Percentiles rank a stretch among this genome's conserved stretches.
phyloP scores from a whole-genome alignment of 2,797 vertebrate species.

The Darevskia mixta region DNA sequence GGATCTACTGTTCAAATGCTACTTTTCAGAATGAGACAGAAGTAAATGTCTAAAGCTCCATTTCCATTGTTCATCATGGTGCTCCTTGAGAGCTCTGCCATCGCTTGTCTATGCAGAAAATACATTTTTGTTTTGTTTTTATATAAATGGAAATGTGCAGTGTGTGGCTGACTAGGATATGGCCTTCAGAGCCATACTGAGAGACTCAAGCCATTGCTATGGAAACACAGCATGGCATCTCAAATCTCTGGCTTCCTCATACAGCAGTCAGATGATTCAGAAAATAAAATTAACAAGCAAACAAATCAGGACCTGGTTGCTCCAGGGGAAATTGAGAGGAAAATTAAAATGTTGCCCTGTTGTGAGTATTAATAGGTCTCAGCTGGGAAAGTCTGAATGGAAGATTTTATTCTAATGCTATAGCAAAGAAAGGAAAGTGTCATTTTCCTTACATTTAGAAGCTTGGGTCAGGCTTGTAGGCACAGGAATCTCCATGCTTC shows the following conservation, averaged over 20 bases:
- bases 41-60: neutral
- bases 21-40: neutral
- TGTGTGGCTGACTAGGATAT: constrained; percentile 53
- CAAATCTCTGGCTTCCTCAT: constrained; percentile 66
- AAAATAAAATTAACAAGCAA: constrained; percentile 58
- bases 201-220: constrained; percentile 73
- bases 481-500: constrained; percentile 10
- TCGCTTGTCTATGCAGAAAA: neutral
- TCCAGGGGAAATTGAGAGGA: constrained; percentile 39
- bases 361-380: constrained; percentile 27
- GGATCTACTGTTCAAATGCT: neutral
- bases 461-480: neutral
- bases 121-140: neutral
- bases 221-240: constrained; percentile 70
- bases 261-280: constrained; percentile 54
- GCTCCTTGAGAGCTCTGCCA: neutral
- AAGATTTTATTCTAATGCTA: constrained; percentile 10
- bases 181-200: constrained; percentile 63
- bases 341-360: constrained; percentile 35
- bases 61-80: neutral
- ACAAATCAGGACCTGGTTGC: constrained; percentile 4
- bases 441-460: neutral
- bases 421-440: neutral
- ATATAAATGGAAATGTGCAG: constrained; percentile 31
- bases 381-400: constrained; percentile 40